These are phyloP conservation scores for Corythornis madagascariensis DNA, from an alignment of 2,113 vertebrate species.

Conservation along the genomic window DNA sequence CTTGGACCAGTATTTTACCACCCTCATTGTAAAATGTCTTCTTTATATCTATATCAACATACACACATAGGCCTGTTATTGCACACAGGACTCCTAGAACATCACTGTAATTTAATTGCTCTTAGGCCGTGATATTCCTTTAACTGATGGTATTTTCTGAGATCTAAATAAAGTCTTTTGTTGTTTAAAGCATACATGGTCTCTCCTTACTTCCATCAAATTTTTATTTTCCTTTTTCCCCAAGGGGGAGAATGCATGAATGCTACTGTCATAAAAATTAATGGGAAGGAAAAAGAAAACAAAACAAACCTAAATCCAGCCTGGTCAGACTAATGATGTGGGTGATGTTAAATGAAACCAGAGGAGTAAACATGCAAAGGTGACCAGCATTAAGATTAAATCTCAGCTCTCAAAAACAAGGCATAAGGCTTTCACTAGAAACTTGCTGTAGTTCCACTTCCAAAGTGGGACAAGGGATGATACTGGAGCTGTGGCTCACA, in stretches of 20 bases:
- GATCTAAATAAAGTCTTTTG: neutral
- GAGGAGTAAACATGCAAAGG: neutral
- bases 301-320: conserved; percentile 32
- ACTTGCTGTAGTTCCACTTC: neutral
- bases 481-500: neutral
- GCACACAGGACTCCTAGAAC: neutral
- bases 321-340: conserved; percentile 38
- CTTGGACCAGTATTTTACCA: neutral
- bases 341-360: conserved; percentile 33
- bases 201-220: conserved; percentile 4
- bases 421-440: neutral
- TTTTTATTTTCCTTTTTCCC: conserved; percentile 43
- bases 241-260: conserved; percentile 17
- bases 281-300: conserved; percentile 57
- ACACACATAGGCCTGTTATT: neutral
- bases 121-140: neutral
- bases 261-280: conserved; percentile 60
- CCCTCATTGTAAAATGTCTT: neutral
- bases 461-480: neutral
- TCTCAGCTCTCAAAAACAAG: neutral
- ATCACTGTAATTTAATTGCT: neutral
- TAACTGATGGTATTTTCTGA: neutral
- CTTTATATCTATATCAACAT: neutral
- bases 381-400: neutral
- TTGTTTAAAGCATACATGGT: neutral